A percentile compares a stretch with the other conserved stretches of the same genome.
Evolutionary conservation across 2,888 invertebrate species (phyloP).

Genomic region (Spicauda simplicius): DNA sequence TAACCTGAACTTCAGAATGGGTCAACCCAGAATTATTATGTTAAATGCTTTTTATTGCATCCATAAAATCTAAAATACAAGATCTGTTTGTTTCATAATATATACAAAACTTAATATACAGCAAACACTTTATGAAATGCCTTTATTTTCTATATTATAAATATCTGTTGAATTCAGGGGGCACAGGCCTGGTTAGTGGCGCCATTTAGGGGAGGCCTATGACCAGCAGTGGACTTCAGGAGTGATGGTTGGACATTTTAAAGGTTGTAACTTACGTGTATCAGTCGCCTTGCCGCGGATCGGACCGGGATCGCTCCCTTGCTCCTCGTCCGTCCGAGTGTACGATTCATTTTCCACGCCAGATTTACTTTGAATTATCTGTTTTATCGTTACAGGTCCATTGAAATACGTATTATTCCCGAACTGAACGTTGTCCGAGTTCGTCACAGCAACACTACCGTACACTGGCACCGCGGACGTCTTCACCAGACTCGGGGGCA

Average conservation of each 20-base stretch:
- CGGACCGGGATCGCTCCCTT: background rate
- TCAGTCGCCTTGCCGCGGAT: background rate
- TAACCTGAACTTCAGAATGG: background rate
- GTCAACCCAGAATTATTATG: no score
- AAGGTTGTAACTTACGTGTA: slow-evolving; percentile 4
- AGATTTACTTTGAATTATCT: slow-evolving; percentile 83
- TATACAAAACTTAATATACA: no score
- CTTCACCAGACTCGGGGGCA: slow-evolving; percentile 56
- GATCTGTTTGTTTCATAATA: background rate
- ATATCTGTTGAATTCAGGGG: no score
- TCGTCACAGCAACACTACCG: slow-evolving; percentile 87
- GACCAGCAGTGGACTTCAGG: no score
- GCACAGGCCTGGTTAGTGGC: no score
- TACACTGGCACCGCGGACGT: slow-evolving; percentile 57
- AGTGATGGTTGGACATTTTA: no score
- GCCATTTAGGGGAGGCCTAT: no score
- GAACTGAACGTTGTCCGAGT: slow-evolving; percentile 90
- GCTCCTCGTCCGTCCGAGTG: slow-evolving; percentile 58
- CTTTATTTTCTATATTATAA: no score
- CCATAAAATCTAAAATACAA: no score
- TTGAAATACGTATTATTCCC: slow-evolving; percentile 91
- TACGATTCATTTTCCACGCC: slow-evolving; percentile 69
- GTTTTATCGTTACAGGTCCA: slow-evolving; percentile 91
- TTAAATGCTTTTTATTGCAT: no score
- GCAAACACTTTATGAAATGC: no score